Evolutionary conservation across 2,797 vertebrate genomes (phyloP).

Genomic region (Phoebastria nigripes): DNA sequence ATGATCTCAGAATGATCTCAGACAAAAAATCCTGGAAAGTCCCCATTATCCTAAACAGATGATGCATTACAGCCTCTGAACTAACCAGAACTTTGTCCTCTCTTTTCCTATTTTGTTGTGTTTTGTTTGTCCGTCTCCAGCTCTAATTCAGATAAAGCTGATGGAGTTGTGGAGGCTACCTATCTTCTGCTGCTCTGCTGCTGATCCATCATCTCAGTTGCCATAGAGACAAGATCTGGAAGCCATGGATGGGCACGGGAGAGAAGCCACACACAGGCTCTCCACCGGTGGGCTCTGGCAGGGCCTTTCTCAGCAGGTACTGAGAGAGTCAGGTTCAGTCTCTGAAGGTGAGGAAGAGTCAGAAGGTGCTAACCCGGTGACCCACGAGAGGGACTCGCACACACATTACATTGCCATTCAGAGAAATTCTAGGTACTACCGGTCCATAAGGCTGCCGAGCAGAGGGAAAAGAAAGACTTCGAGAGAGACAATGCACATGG

Average conservation of each 20-base stretch:
- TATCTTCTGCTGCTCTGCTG: neutral
- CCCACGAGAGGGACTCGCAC: neutral
- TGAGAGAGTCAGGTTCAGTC: neutral
- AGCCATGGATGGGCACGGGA: neutral
- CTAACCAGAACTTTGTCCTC: slow-evolving; percentile 18
- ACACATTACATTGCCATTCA: slow-evolving; percentile 45
- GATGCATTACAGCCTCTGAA: neutral
- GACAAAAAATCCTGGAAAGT: neutral
- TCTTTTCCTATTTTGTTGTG: neutral
- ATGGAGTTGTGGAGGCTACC: neutral
- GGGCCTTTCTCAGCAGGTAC: neutral
- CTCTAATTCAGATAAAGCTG: neutral
- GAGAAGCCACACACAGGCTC: neutral
- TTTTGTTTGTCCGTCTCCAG: neutral
- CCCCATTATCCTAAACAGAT: neutral
- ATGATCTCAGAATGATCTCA: neutral
- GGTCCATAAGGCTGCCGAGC: slow-evolving; percentile 56
- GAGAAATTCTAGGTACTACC: slow-evolving; percentile 78
- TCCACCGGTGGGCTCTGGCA: neutral
- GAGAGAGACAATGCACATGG: neutral
- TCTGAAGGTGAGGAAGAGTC: slow-evolving; percentile 44
- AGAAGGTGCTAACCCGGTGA: neutral
- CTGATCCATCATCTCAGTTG: neutral
- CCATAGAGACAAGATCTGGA: slow-evolving; percentile 64
- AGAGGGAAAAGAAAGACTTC: slow-evolving; percentile 20